A percentile compares a stretch with the other conserved stretches of the same genome.
phyloP scores from a whole-genome alignment of 2,113 vertebrate species.

The Pseudorhombus dupliciocellatus region DNA sequence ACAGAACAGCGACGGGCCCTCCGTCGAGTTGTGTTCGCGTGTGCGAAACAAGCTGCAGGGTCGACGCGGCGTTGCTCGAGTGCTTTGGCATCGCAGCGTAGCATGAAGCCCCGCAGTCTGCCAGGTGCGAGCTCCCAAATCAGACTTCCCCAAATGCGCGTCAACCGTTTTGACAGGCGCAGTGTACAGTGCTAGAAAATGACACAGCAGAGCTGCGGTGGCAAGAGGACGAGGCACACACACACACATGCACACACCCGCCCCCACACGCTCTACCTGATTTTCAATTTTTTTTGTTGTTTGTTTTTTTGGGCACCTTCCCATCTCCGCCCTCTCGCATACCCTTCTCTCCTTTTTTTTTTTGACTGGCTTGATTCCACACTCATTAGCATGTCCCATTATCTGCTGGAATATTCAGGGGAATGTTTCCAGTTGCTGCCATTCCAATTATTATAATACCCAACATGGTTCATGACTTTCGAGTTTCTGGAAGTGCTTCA shows the following conservation, averaged over 20 bases:
- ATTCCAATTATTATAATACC: slow-evolving; percentile 82
- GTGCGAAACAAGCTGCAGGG: slow-evolving; percentile 58
- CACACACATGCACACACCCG: slow-evolving; percentile 29
- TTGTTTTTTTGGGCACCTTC: slow-evolving; percentile 39
- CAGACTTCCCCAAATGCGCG: slow-evolving; percentile 64
- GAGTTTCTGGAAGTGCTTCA: slow-evolving; percentile 82
- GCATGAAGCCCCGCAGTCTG: slow-evolving; percentile 66
- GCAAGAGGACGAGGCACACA: slow-evolving; percentile 50
- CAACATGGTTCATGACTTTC: slow-evolving; percentile 82
- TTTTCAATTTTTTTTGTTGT: slow-evolving; percentile 6
- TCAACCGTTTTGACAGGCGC: slow-evolving; percentile 69
- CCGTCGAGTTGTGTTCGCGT: slow-evolving; percentile 47
- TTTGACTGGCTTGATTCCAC: slow-evolving; percentile 81
- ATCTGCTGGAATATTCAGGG: slow-evolving; percentile 80
- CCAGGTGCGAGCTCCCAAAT: slow-evolving; percentile 75
- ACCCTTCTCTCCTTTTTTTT: slow-evolving; percentile 45
- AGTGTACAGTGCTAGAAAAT: slow-evolving; percentile 30
- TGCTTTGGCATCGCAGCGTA: slow-evolving; percentile 58
- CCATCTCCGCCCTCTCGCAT: slow-evolving; percentile 36
- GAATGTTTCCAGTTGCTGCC: slow-evolving; percentile 80
- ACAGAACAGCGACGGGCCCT: slow-evolving; percentile 32
- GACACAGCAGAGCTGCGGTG: slow-evolving; percentile 37
- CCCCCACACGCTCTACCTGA: not conserved
- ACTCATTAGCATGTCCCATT: slow-evolving; percentile 83
- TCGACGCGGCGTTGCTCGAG: slow-evolving; percentile 65